Percentiles rank a stretch among this genome's conserved stretches.
Evolutionary conservation across 1,140 invertebrate species (phyloP).

Genomic region (Prorops nasuta): DNA sequence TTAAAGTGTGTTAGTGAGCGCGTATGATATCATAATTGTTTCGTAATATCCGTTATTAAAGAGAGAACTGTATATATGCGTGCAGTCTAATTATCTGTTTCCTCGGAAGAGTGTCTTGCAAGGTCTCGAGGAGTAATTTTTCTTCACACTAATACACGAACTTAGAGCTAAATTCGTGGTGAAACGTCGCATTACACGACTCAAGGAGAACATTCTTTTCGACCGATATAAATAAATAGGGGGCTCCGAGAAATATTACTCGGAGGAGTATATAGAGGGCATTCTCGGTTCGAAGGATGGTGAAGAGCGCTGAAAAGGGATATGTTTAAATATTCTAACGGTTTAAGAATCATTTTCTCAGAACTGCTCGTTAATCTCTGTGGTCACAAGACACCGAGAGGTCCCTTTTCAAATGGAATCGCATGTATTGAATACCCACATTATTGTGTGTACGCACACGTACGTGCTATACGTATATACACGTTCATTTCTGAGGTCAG

Average conservation of each 20-base stretch:
- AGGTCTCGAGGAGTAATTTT: too few relatives aligned
- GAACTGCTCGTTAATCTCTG: slow-evolving; percentile 28
- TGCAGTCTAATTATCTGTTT: slow-evolving; percentile 20
- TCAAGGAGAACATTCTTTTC: too few relatives aligned
- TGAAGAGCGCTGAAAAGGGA: slow-evolving; percentile 11
- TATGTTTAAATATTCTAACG: slow-evolving; percentile 17
- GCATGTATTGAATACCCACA: slow-evolving; percentile 22
- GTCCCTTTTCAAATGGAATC: slow-evolving; percentile 13
- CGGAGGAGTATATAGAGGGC: too few relatives aligned
- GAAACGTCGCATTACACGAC: too few relatives aligned
- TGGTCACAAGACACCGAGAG: slow-evolving; percentile 18
- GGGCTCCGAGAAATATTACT: too few relatives aligned
- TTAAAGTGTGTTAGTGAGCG: too few relatives aligned
- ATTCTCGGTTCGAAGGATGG: not conserved
- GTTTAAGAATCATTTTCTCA: slow-evolving; percentile 24
- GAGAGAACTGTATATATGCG: slow-evolving; percentile 7
- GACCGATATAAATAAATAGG: too few relatives aligned
- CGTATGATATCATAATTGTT: slow-evolving; percentile 19
- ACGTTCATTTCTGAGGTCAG: too few relatives aligned
- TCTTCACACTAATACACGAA: too few relatives aligned
- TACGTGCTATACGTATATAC: too few relatives aligned
- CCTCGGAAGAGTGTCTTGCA: not conserved
- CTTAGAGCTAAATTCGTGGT: too few relatives aligned
- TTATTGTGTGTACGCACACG: too few relatives aligned
- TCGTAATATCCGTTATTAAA: slow-evolving; percentile 15